Evolutionary conservation across 2,888 invertebrate species (phyloP).

Genomic region (Didymodactylos carnosus): DNA sequence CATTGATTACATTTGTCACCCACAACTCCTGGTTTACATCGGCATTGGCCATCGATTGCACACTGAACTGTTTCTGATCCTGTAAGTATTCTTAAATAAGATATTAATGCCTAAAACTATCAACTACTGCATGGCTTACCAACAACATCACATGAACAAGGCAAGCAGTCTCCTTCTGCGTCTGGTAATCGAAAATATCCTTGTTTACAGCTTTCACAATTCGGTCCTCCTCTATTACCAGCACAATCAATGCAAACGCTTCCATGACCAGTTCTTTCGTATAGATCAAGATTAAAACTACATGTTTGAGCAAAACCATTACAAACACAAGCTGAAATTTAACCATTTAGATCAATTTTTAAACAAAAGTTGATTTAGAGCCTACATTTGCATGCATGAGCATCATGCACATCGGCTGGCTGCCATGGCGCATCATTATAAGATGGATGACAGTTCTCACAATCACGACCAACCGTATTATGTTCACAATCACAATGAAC

Average conservation of each 20-base stretch:
- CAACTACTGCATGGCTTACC: constrained; percentile 33
- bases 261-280: constrained; percentile 72
- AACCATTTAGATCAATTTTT: neutral
- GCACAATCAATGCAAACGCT: constrained; percentile 84
- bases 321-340: constrained; percentile 67
- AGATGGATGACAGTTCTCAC: constrained; percentile 72
- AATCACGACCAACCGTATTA: constrained; percentile 79
- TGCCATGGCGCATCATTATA: constrained; percentile 93
- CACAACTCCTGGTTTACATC: constrained; percentile 81
- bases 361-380: constrained; percentile 17
- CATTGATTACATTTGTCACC: constrained; percentile 79
- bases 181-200: constrained; percentile 52
- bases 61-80: constrained; percentile 70
- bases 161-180: constrained; percentile 47
- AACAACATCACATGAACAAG: constrained; percentile 59
- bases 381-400: constrained; percentile 70
- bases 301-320: constrained; percentile 83
- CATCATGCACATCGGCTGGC: constrained; percentile 64
- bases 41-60: constrained; percentile 70
- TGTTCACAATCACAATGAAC: constrained; percentile 67
- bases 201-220: constrained; percentile 78
- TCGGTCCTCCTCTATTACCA: constrained; percentile 76
- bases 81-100: constrained; percentile 19
- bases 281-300: constrained; percentile 78
- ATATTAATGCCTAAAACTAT: constrained; percentile 17